A percentile compares a stretch with the other conserved stretches of the same genome.
Evolutionary conservation across 2,797 vertebrate species (phyloP).

Genomic region (Setipinna tenuifilis): DNA sequence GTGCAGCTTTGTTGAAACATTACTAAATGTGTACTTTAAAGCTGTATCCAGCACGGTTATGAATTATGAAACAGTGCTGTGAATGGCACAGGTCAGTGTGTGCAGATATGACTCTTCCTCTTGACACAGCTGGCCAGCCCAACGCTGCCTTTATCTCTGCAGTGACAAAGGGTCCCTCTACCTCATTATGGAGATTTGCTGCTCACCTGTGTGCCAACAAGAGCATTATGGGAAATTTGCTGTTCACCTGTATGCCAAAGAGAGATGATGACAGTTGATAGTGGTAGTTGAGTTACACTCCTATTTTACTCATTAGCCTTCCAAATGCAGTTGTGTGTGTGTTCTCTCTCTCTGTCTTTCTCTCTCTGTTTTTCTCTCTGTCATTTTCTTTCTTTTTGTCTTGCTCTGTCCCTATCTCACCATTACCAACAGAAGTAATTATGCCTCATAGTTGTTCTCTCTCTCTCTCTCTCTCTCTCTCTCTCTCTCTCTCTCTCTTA

Average conservation of each 20-base stretch:
- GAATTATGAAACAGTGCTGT: not conserved
- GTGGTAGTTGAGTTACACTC: conserved; percentile 34
- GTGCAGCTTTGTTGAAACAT: not conserved
- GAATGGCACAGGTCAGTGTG: not conserved
- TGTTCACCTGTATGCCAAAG: conserved; percentile 34
- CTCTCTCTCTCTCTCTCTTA: conserved; percentile 35
- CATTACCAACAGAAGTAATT: conserved; percentile 25
- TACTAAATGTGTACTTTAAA: not conserved
- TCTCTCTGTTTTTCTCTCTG: not conserved
- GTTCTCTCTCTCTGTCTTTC: conserved; percentile 36
- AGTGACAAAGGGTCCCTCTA: conserved; percentile 27
- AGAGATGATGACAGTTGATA: not conserved
- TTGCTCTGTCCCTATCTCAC: not conserved
- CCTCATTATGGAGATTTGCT: conserved; percentile 44
- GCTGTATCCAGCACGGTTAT: not conserved
- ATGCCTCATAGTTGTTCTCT: too few species aligned
- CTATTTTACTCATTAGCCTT: conserved; percentile 50
- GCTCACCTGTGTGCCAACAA: not conserved
- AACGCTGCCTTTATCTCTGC: conserved; percentile 19
- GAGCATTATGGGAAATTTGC: conserved; percentile 36
- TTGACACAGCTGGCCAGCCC: conserved; percentile 16
- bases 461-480: not conserved
- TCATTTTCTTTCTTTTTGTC: not conserved
- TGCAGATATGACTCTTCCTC: not conserved
- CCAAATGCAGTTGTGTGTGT: conserved; percentile 38